Evolutionary conservation across 1,140 invertebrate species (phyloP), one percentile per base, ranked within the genome.

Genomic region (Plodia interpunctella): DNA sequence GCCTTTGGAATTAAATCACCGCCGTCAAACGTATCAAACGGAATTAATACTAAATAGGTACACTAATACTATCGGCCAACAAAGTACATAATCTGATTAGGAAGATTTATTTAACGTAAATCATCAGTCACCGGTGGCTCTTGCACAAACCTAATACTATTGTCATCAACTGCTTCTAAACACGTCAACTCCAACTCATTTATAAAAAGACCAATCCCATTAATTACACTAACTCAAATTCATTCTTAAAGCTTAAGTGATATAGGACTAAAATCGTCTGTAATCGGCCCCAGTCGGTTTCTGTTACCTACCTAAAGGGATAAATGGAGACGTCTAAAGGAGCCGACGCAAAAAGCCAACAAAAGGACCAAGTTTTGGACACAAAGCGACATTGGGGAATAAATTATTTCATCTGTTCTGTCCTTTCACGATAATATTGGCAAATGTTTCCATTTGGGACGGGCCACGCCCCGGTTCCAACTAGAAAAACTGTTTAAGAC

Each of bases 391-490:
- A 80, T 80, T 62, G 80, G 75, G 79, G 83, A 83, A 89, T 89
- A 89, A 89, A 89, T 89, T 87, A 89, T 89, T 89, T 89, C 86
- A 87, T 86, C 83, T 87, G 86, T 75, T 87, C 80, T 83, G 76
- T 80, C 86, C 84, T 87, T 88, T 88, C 86, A 88, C 77, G 80
- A 87, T 88, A 88, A 88, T 88, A 87, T 88, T 88, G 79, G 86
- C 86, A 88, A 88, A 88, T 88, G 86, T 88, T 88, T 88, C 86
- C 81, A 88, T 88, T 86, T 76, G 81, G 78, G 67, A 80, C 80
- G 70, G 66, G 74, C 86, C 86, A 88, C 86, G 86, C 86, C 86
- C 82, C 68, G 70, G 58, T 59, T 72, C 72, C 60, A 65, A 74
- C 63, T 63, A 49, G 70, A 76, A 73, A 76, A 72, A 71, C 59